Conservation (phyloP, 2,113 vertebrate species). For the Chauna torquata region DNA sequence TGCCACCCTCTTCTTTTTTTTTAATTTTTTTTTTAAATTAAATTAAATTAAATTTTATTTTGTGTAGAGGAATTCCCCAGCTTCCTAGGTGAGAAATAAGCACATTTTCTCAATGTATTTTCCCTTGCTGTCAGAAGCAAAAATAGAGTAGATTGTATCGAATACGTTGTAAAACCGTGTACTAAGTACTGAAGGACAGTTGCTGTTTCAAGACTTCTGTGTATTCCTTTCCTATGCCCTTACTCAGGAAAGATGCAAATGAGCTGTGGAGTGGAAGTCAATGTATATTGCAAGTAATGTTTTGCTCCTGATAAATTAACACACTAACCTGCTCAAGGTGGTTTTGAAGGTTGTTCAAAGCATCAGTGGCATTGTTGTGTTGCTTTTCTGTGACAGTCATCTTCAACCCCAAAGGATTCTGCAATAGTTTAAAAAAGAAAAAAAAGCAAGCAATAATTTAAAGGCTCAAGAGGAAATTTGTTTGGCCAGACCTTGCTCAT, state of each 20-base stretch:
- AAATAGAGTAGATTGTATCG: background rate
- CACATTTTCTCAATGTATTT: background rate
- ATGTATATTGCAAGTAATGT: background rate
- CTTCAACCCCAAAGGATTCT: background rate
- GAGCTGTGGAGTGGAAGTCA: background rate
- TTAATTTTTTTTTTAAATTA: background rate
- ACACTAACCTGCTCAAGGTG: conserved; percentile 20
- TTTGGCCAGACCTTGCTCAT: background rate
- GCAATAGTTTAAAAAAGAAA: background rate
- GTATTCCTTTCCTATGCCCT: conserved; percentile 3
- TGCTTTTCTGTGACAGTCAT: background rate
- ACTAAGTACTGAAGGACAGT: background rate
- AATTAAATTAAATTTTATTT: too few relatives aligned
- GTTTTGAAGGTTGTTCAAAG: conserved; percentile 61
- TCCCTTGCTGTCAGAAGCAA: background rate
- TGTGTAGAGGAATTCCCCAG: background rate
- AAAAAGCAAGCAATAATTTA: background rate
- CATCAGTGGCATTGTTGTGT: conserved; percentile 35
- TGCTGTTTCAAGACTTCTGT: background rate
- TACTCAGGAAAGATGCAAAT: background rate
- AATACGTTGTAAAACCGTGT: background rate
- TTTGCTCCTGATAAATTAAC: conserved; percentile 53
- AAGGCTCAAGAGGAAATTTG: background rate
- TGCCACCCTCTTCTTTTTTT: background rate
- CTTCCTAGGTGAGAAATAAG: background rate